Conservation (phyloP, 2,888 invertebrate genomes). For the Nemotelus nigrinus region DNA sequence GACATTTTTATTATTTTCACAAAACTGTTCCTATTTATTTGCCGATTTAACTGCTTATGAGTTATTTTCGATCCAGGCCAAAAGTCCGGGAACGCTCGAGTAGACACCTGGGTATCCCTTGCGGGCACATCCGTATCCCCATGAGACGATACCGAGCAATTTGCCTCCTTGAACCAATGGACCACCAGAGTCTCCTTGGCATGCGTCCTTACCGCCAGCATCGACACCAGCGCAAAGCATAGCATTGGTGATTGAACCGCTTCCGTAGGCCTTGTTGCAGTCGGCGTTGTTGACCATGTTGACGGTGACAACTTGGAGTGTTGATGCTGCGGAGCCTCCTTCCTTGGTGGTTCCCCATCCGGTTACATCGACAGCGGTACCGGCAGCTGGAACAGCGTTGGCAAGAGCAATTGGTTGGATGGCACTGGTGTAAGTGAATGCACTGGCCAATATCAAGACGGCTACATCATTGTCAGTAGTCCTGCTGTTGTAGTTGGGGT, state of each 20-base stretch:
- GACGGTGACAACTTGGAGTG: slow-evolving; percentile 65
- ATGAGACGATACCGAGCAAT: slow-evolving; percentile 59
- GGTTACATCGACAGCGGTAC: slow-evolving; percentile 29
- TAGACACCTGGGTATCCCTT: slow-evolving; percentile 58
- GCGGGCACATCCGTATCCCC: slow-evolving; percentile 60
- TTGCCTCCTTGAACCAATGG: slow-evolving; percentile 55
- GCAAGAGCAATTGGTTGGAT: slow-evolving; percentile 64
- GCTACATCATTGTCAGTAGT: slow-evolving; percentile 70
- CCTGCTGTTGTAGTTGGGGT: slow-evolving; percentile 65
- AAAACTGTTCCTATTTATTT: neutral
- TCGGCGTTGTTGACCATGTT: slow-evolving; percentile 62
- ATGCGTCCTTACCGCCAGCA: slow-evolving; percentile 55
- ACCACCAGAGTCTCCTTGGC: slow-evolving; percentile 53
- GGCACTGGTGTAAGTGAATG: slow-evolving; percentile 62
- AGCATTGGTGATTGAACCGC: slow-evolving; percentile 52
- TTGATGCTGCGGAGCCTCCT: slow-evolving; percentile 54
- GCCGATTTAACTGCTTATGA: neutral
- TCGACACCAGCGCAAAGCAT: slow-evolving; percentile 59
- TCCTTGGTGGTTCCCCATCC: slow-evolving; percentile 52
- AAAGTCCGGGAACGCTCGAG: slow-evolving; percentile 42
- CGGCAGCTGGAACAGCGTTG: slow-evolving; percentile 52
- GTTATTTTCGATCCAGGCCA: slow-evolving; percentile 58
- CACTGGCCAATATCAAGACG: slow-evolving; percentile 65
- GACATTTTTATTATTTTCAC: no score
- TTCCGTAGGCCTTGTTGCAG: slow-evolving; percentile 63